Percentiles rank a stretch among this genome's conserved stretches.
These are phyloP conservation scores for Pristis pectinata DNA, from an alignment of 2,797 vertebrate species.

Conservation along the genomic window DNA sequence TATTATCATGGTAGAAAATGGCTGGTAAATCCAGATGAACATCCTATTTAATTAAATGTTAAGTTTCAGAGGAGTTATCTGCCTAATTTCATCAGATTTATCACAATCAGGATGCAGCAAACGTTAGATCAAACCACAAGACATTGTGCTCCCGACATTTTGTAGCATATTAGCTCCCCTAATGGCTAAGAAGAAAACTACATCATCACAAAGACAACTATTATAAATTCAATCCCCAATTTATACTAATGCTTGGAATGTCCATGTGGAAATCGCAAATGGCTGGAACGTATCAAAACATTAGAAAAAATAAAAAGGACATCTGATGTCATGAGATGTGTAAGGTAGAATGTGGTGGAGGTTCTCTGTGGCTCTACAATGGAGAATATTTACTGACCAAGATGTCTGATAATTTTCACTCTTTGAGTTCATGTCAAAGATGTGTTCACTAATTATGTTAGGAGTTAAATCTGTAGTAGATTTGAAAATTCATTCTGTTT, in stretches of 20 bases:
- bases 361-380: no score
- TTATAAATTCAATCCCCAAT: neutral
- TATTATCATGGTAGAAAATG: neutral
- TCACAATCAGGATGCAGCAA: neutral
- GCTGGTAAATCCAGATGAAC: neutral
- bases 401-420: neutral
- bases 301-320: neutral
- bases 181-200: neutral
- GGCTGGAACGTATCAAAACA: neutral
- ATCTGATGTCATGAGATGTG: no score
- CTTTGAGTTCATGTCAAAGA: neutral
- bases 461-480: neutral
- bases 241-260: neutral
- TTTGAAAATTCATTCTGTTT: neutral
- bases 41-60: constrained; percentile 16
- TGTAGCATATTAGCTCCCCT: neutral
- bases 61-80: neutral
- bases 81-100: neutral
- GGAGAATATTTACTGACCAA: neutral
- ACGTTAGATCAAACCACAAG: neutral
- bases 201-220: no score
- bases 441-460: neutral
- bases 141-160: neutral
- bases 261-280: neutral
- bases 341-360: neutral